Conservation (phyloP, 2,113 vertebrate species). For the Holacanthus passer region DNA sequence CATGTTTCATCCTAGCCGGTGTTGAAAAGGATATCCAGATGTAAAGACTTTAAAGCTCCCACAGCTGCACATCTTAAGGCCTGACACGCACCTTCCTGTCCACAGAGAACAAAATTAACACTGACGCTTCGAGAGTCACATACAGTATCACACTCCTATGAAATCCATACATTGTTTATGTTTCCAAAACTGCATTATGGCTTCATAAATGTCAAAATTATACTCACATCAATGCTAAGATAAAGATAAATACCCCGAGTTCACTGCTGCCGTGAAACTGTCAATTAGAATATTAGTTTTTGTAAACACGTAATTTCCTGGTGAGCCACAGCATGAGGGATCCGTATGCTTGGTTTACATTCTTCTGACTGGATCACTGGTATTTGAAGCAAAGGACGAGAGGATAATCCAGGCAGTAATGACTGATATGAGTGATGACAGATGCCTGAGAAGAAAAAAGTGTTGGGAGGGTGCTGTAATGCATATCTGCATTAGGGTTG, state of each 20-base stretch:
- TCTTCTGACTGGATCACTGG: background rate
- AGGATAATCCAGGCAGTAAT: conserved; percentile 5
- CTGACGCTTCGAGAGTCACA: conserved; percentile 27
- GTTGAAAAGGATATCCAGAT: conserved; percentile 62
- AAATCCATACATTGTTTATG: conserved; percentile 49
- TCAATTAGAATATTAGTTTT: conserved; percentile 50
- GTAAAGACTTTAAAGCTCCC: conserved; percentile 29
- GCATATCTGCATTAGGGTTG: background rate
- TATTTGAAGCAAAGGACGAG: conserved; percentile 11
- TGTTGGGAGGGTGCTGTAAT: background rate
- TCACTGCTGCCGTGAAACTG: conserved; percentile 26
- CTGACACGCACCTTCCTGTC: conserved; percentile 50
- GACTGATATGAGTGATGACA: conserved; percentile 43
- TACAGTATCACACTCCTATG: conserved; percentile 31
- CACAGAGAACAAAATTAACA: conserved; percentile 36
- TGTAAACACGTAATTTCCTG: conserved; percentile 53
- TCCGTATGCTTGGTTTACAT: conserved; percentile 35
- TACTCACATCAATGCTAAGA: background rate
- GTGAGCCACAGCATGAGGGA: background rate
- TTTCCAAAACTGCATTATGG: conserved; percentile 17
- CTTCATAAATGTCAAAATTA: conserved; percentile 20
- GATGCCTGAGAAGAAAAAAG: conserved; percentile 34
- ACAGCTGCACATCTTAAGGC: conserved; percentile 73
- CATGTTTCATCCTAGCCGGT: conserved; percentile 32
- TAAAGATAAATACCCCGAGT: conserved; percentile 30